Conservation (phyloP, 2,888 invertebrate species). For the Idaea aversata region DNA sequence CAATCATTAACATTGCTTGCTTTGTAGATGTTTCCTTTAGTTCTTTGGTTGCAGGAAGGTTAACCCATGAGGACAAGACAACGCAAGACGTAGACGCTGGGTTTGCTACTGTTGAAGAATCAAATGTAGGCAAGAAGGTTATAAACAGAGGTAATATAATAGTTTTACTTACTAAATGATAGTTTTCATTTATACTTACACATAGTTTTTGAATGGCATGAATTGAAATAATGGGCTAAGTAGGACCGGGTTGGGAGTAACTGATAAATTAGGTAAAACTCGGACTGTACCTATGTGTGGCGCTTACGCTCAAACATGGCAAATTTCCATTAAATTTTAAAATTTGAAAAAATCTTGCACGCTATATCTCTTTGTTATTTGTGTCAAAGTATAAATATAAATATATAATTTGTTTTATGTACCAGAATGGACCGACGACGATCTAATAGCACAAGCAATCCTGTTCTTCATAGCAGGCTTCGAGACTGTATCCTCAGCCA, state of each 20-base stretch:
- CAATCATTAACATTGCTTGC: not conserved
- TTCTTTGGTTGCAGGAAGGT: constrained; percentile 34
- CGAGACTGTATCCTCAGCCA: constrained; percentile 67
- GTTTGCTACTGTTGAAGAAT: constrained; percentile 66
- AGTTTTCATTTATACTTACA: too few relatives aligned
- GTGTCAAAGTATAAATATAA: too few relatives aligned
- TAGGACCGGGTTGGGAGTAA: too few relatives aligned
- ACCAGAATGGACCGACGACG: constrained; percentile 58
- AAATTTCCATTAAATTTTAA: too few relatives aligned
- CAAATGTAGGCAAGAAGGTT: constrained; percentile 47
- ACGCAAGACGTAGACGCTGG: constrained; percentile 47
- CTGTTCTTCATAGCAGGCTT: constrained; percentile 81
- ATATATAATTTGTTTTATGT: not conserved
- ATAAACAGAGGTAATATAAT: constrained; percentile 44
- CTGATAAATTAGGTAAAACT: too few relatives aligned
- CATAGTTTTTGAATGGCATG: too few relatives aligned
- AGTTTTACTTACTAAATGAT: too few relatives aligned
- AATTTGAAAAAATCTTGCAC: too few relatives aligned
- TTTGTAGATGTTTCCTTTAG: not conserved
- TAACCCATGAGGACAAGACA: constrained; percentile 42
- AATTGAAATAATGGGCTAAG: too few relatives aligned
- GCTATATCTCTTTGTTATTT: too few relatives aligned
- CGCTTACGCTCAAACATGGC: too few relatives aligned
- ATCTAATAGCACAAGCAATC: constrained; percentile 71
- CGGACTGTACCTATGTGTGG: too few relatives aligned